Base-by-base conservation (phyloP, 1,140 invertebrate genomes). In the Drosophila seguyi region DNA sequence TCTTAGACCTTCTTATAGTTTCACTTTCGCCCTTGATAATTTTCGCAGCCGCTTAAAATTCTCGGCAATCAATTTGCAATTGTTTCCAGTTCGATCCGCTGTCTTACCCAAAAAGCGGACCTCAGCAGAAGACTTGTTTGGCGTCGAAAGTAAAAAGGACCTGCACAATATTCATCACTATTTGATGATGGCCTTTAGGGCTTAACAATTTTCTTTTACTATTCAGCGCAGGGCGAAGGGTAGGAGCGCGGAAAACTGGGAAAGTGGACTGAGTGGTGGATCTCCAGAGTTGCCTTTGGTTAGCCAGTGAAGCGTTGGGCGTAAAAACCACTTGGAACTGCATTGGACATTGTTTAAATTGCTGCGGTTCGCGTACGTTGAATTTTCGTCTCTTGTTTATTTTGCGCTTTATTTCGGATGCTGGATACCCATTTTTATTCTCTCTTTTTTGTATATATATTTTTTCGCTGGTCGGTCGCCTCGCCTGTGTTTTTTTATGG, bases 311-410 rank as follows among this genome's bases (percentile, higher is more conserved):
- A 82, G 62, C 76, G 75, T 68, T 77, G 71, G 66, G 63, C 48
- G 78, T 66, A 61, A 85, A 86, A 87, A 88, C 63, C 83, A 86
- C 81, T 85, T 76, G 83, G 75, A 86, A 72, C 79, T 86, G 83
- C 80, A 87, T 88, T 88, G 84, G 84, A 87, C 84, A 87, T 88
- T 87, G 84, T 87, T 87, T 88, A 87, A 87, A 87, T 87, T 88
- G 80, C 84, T 87, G 84, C 67, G 84, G 84, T 88, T 84, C 76
- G 84, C 84, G 76, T 88, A 80, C 80, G 76, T 88, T 87, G 80
- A 88, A 87, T 88, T 87, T 80, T 63, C 76, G 67, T 83, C 76
- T 76, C 76, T 88, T 87, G 74, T 88, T 87, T 87, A 80, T 87
- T 80, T 83, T 73, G 36, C 62, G 76, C 84, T 87, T 88, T 87